Conservation (phyloP, 92 coral and sea anemone genomes). For the Nematostella vectensis region DNA sequence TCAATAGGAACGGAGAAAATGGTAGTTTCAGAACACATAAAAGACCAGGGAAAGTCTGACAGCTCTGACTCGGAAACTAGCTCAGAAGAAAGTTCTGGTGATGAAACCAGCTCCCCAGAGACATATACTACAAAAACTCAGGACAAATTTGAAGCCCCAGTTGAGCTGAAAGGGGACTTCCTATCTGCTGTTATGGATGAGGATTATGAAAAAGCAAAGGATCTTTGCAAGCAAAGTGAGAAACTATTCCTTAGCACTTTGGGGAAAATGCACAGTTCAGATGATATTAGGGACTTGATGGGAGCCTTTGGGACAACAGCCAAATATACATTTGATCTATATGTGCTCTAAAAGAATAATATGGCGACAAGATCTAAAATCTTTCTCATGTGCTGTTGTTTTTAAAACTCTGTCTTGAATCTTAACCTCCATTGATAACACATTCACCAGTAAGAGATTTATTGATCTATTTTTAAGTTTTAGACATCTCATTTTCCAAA, state of each 20-base stretch:
- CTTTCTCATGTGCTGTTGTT: too few species aligned
- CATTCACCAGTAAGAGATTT: too few species aligned
- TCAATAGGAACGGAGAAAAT: not conserved
- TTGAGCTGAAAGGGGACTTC: conserved; percentile 72
- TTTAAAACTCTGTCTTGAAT: not conserved
- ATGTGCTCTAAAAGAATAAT: not conserved
- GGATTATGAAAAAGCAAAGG: conserved; percentile 64
- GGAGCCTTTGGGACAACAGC: too few species aligned
- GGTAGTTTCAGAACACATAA: not conserved
- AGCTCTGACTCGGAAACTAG: conserved; percentile 35
- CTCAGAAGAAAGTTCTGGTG: conserved; percentile 19
- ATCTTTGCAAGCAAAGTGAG: conserved; percentile 62
- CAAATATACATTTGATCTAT: not conserved
- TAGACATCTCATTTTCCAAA: too few species aligned
- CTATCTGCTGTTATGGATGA: conserved; percentile 66
- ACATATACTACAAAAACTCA: too few species aligned
- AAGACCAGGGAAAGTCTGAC: conserved; percentile 15
- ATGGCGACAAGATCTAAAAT: not conserved
- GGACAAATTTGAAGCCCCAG: conserved; percentile 37
- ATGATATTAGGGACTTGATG: too few species aligned
- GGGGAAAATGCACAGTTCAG: not conserved
- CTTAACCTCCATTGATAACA: too few species aligned
- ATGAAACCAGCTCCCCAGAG: conserved; percentile 3
- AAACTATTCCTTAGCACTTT: not conserved
- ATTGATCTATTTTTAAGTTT: too few species aligned